Base-by-base conservation (phyloP, 2,797 vertebrate genomes). In the Pelodytes ibericus region DNA sequence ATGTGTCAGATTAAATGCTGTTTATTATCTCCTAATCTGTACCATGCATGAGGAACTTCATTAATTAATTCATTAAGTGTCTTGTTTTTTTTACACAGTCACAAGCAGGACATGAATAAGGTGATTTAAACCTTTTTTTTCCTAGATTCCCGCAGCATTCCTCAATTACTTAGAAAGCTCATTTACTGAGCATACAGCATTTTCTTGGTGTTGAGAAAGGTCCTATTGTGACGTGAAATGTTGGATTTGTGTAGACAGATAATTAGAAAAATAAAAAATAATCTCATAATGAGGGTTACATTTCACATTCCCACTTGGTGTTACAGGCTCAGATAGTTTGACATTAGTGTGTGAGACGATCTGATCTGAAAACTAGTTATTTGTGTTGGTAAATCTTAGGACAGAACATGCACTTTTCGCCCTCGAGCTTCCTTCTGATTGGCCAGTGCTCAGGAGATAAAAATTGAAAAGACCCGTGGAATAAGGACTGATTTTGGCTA, bases 1-100 rank as follows among this genome's bases (percentile, higher is more conserved):
- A 61, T 59, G 11, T 60, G 60, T 75, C 53, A 51, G 25, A 61
- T 68, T 10, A 75, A n/a, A 29, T 59, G 25, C 63, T 39, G 49
- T 67, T 36, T 18, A 59, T 66, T 66, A 25, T 66, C 20, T 30
- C 8, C 15, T 60, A 67, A 59, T 67, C 72, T 59, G 20, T 30
- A 44, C 20, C 33, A 58, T 7, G 20, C 71, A 29, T 16, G 22
- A 51, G 36, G 59, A 44, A 18, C 29, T 49, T 27, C 53, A 49
- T 53, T 26, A 59, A 27, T n/a, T n/a, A n/a, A n/a, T n/a, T n/a
- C n/a, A n/a, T n/a, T 33, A 61, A 26, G 44, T 18, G 57, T 60
- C 62, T 36, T 20, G 9, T n/a, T 13, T 3, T 44, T 25, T 27
- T 29, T 22, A 53, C 22, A 24, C 27, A 60, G 57, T 4, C 51